Conservation (phyloP, 2,113 vertebrate species). For the Chelonoidis abingdonii region DNA sequence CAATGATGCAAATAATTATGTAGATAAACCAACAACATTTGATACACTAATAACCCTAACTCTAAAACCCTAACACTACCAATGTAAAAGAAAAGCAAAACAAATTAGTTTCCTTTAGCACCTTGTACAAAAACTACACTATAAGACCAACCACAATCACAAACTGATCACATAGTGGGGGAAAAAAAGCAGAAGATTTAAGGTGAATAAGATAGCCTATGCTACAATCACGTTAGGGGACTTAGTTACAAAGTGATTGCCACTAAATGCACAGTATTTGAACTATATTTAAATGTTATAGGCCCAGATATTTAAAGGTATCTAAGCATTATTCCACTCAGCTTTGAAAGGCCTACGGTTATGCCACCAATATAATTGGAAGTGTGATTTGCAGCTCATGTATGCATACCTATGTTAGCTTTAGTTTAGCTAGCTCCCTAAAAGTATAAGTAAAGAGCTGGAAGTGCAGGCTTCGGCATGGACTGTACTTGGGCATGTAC, state of each 20-base stretch:
- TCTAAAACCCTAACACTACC: not conserved
- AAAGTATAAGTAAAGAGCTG: not conserved
- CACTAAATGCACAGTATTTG: not conserved
- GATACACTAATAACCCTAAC: not conserved
- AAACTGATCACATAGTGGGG: not conserved
- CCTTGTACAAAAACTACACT: not conserved
- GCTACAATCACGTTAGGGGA: not conserved
- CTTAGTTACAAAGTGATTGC: not conserved
- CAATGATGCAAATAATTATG: not conserved
- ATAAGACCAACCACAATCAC: not conserved
- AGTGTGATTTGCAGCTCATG: not conserved
- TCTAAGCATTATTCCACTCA: not conserved
- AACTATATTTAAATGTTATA: not conserved
- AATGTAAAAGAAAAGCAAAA: not conserved
- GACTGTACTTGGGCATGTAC: not conserved
- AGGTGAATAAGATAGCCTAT: not conserved
- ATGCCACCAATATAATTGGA: not conserved
- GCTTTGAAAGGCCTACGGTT: too few species aligned
- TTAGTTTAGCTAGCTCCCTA: not conserved
- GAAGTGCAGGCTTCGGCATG: not conserved
- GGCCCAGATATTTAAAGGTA: not conserved
- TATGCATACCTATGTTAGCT: not conserved
- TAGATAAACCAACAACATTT: not conserved
- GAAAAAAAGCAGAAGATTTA: not conserved
- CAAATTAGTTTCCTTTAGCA: not conserved